Conservation (phyloP, 1,140 invertebrate genomes). For the Polyergus mexicanus region DNA sequence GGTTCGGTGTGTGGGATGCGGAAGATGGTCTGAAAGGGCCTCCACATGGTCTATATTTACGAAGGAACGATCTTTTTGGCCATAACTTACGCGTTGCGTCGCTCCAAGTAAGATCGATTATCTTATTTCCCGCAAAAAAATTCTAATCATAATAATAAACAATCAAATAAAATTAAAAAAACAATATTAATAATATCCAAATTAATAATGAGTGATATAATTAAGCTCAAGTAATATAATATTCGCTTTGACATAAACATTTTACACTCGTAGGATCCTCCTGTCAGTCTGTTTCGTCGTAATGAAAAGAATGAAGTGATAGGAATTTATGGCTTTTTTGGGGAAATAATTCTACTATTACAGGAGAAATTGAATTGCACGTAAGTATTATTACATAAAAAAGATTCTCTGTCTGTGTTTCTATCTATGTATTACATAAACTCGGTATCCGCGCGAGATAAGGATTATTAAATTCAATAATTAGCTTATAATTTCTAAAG, state of each 20-base stretch:
- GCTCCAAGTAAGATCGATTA: slow-evolving; percentile 76
- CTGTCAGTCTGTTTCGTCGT: slow-evolving; percentile 77
- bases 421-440: not conserved
- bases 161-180: not conserved
- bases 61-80: slow-evolving; percentile 81
- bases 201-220: slow-evolving; percentile 1
- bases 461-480: not conserved
- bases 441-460: not conserved
- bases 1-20: slow-evolving; percentile 77
- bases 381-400: slow-evolving; percentile 75
- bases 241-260: not conserved
- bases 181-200: not conserved
- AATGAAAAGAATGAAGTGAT: slow-evolving; percentile 74
- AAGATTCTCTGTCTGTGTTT: not conserved
- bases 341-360: slow-evolving; percentile 81
- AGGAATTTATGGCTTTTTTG: slow-evolving; percentile 83
- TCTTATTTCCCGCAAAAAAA: not conserved
- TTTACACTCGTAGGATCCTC: slow-evolving; percentile 79
- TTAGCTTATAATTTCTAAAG: not conserved
- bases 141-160: slow-evolving; percentile 27
- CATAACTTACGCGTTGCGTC: slow-evolving; percentile 80
- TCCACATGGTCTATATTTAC: slow-evolving; percentile 76
- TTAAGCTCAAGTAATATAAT: slow-evolving; percentile 3
- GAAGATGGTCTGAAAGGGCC: slow-evolving; percentile 74
- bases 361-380: slow-evolving; percentile 84